A percentile compares a stretch with the other conserved stretches of the same genome.
Conservation (phyloP, 2,888 invertebrate genomes). For the Drosophila meridionalis region DNA sequence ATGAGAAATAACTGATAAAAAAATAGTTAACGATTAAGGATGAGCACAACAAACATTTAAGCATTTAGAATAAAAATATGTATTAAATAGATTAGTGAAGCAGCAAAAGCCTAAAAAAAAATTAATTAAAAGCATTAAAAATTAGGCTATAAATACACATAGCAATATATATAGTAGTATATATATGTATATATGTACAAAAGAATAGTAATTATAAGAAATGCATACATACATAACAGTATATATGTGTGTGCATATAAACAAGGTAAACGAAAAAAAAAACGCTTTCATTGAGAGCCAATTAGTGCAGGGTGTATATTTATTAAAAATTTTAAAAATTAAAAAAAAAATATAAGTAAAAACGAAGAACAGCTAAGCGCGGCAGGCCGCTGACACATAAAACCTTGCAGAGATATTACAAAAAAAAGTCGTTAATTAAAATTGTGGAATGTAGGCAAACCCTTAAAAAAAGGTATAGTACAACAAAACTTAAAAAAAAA, state of each 20-base stretch:
- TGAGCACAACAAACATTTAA: slow-evolving; percentile 27
- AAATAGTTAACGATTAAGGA: slow-evolving; percentile 1
- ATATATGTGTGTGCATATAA: slow-evolving; percentile 15
- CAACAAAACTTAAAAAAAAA: background rate
- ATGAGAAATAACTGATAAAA: slow-evolving; percentile 28
- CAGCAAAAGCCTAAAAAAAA: slow-evolving; percentile 18
- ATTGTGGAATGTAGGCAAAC: background rate
- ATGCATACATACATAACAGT: slow-evolving; percentile 5
- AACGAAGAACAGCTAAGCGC: slow-evolving; percentile 34
- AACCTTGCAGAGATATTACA: slow-evolving; percentile 35
- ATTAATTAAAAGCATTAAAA: slow-evolving; percentile 37
- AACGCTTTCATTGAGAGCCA: slow-evolving; percentile 58
- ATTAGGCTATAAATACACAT: slow-evolving; percentile 29
- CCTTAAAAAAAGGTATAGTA: background rate
- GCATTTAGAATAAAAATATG: background rate
- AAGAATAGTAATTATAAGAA: background rate
- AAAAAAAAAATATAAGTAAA: slow-evolving; percentile 19
- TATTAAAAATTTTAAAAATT: slow-evolving; percentile 53
- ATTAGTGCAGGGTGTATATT: slow-evolving; percentile 72
- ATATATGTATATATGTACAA: slow-evolving; percentile 13
- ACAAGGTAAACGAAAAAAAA: slow-evolving; percentile 25
- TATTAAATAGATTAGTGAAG: slow-evolving; percentile 40
- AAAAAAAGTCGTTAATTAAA: background rate
- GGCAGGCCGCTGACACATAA: slow-evolving; percentile 28
- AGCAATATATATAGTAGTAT: slow-evolving; percentile 7